phyloP scores from a whole-genome alignment of 35 echinoderm and acorn worm species.

The Hemicentrotus pulcherrimus region DNA sequence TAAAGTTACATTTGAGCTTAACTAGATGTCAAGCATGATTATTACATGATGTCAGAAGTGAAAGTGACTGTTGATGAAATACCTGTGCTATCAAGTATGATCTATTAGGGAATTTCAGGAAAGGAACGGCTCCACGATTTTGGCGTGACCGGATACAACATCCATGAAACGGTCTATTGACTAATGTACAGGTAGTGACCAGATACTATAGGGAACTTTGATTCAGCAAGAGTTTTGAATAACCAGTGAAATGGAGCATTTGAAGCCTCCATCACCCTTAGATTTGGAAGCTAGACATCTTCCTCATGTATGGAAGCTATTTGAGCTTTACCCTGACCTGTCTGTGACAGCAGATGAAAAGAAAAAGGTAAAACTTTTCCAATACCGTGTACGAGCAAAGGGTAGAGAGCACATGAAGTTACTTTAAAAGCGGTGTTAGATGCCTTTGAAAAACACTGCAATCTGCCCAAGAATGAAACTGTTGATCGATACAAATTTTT shows the following conservation, averaged over 20 bases:
- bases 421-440: slow-evolving; percentile 14
- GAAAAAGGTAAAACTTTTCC: slow-evolving; percentile 45
- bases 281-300: slow-evolving; percentile 13
- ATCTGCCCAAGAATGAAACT: background rate
- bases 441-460: background rate
- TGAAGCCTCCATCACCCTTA: background rate
- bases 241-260: background rate
- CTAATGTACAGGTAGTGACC: background rate
- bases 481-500: slow-evolving; percentile 8
- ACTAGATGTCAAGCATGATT: too few relatives aligned
- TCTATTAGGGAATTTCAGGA: background rate
- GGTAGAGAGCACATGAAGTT: background rate
- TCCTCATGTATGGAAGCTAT: slow-evolving; percentile 1
- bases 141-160: background rate
- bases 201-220: too few relatives aligned
- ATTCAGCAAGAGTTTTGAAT: too few relatives aligned
- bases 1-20: too few relatives aligned
- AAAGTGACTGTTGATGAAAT: too few relatives aligned
- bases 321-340: slow-evolving; percentile 1
- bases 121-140: background rate
- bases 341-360: background rate
- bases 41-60: too few relatives aligned
- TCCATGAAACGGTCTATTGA: background rate
- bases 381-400: too few relatives aligned
- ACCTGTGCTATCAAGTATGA: background rate